These are phyloP conservation scores for Argyresthia goedartella DNA, from an alignment of 2,888 invertebrate species.

Conservation along the genomic window DNA sequence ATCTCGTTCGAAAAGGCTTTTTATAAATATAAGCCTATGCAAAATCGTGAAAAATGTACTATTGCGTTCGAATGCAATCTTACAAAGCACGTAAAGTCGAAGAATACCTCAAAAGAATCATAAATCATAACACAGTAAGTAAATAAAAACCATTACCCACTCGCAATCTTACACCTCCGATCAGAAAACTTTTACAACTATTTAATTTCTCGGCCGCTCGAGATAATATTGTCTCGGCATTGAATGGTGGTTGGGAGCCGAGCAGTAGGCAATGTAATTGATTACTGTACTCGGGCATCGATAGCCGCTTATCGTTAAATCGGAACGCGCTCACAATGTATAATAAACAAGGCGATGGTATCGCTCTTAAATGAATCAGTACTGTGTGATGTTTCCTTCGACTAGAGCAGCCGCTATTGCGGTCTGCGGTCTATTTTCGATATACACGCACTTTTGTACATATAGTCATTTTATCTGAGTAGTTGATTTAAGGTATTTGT, in stretches of 20 bases:
- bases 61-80: conserved; percentile 8
- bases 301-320: conserved; percentile 51
- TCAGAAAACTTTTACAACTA: no score
- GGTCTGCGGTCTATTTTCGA: neutral
- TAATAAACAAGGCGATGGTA: conserved; percentile 62
- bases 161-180: no score
- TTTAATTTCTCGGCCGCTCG: no score
- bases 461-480: neutral
- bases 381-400: conserved; percentile 12
- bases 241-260: conserved; percentile 32
- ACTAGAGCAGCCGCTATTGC: neutral
- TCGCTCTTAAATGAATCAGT: conserved; percentile 64
- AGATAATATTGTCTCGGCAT: conserved; percentile 10
- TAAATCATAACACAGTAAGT: no score
- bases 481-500: no score
- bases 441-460: neutral
- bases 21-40: no score
- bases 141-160: no score
- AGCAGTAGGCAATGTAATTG: conserved; percentile 41
- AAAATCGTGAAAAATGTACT: no score
- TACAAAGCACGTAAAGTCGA: neutral
- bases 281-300: conserved; percentile 45
- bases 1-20: no score
- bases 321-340: conserved; percentile 56
- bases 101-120: no score